Conservation (phyloP, 2,888 invertebrate species). For the Celastrina argiolus region DNA sequence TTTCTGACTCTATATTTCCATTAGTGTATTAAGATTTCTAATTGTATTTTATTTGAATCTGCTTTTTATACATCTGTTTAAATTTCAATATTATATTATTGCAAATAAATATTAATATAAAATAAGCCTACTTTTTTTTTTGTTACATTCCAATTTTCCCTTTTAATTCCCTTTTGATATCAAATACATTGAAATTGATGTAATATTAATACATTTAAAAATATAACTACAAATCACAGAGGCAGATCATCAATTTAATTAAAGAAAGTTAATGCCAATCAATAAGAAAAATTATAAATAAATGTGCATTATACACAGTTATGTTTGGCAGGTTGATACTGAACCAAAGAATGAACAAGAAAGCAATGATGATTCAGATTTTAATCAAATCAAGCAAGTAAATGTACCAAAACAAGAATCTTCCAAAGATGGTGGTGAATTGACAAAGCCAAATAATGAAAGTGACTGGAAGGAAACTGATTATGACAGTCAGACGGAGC, state of each 20-base stretch:
- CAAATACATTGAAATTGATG: neutral
- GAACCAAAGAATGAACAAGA: neutral
- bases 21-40: neutral
- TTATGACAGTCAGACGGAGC: constrained; percentile 45
- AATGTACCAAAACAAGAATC: neutral
- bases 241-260: too few species aligned
- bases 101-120: neutral
- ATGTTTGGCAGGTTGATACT: neutral
- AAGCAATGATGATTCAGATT: neutral
- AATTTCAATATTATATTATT: neutral
- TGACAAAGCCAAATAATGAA: neutral
- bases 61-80: neutral
- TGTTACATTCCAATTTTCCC: neutral
- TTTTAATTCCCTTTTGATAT: neutral
- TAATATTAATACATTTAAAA: too few species aligned
- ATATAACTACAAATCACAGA: too few species aligned
- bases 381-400: neutral
- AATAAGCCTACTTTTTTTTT: neutral
- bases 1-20: neutral
- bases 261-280: too few species aligned
- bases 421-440: neutral
- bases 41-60: neutral
- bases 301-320: neutral
- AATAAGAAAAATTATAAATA: too few species aligned
- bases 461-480: constrained; percentile 40